phyloP scores from a whole-genome alignment of 2,113 vertebrate genomes.

The Atherinomorus stipes region DNA sequence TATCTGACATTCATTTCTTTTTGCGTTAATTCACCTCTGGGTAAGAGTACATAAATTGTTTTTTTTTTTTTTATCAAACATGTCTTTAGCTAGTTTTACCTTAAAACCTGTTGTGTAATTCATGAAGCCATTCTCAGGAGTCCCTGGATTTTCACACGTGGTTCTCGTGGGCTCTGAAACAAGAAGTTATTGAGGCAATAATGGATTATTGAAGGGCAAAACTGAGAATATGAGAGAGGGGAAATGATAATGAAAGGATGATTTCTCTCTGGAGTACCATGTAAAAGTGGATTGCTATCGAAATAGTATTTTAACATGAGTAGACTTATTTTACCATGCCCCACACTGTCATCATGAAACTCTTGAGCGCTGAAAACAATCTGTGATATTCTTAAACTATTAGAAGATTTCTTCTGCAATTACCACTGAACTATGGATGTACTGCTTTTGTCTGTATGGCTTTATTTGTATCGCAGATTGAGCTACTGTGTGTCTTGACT shows the following conservation, averaged over 20 bases:
- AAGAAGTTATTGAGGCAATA: slow-evolving; percentile 43
- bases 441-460: not conserved
- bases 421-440: not conserved
- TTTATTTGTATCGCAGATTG: not conserved
- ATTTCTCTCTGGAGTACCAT: slow-evolving; percentile 47
- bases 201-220: slow-evolving; percentile 33
- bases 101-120: slow-evolving; percentile 97
- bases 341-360: not conserved
- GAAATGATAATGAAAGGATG: slow-evolving; percentile 50
- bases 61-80: not conserved
- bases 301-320: slow-evolving; percentile 22
- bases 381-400: not conserved
- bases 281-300: slow-evolving; percentile 39
- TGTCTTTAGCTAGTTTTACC: slow-evolving; percentile 77
- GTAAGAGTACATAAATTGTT: not conserved
- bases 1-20: not conserved
- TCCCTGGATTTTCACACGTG: slow-evolving; percentile 94
- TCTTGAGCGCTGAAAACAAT: not conserved
- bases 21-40: not conserved
- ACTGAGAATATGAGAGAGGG: slow-evolving; percentile 36
- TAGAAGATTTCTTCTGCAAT: slow-evolving; percentile 5
- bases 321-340: slow-evolving; percentile 10
- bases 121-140: slow-evolving; percentile 92
- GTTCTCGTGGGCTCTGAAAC: slow-evolving; percentile 90
- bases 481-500: not conserved